These are phyloP conservation scores for Odontophorus gujanensis DNA, from an alignment of 2,113 vertebrate genomes.

Conservation along the genomic window DNA sequence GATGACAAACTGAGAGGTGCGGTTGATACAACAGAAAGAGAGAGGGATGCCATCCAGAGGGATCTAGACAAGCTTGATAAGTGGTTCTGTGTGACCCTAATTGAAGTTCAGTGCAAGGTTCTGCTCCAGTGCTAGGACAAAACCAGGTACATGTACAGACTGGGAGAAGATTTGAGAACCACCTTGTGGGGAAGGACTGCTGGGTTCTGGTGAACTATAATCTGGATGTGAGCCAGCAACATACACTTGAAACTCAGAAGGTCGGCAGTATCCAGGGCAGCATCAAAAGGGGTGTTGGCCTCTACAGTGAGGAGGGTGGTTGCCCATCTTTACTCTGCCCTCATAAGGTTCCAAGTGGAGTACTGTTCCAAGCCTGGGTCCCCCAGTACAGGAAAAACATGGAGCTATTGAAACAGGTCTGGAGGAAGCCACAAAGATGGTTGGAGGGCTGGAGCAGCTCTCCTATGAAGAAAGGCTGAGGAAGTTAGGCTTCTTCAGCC, in stretches of 20 bases:
- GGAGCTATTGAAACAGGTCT: not conserved
- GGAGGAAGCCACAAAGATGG: not conserved
- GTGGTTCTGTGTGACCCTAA: not conserved
- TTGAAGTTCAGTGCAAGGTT: not conserved
- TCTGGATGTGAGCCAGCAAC: too few relatives aligned
- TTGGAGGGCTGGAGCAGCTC: not conserved
- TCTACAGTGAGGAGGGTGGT: not conserved
- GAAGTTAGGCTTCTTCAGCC: not conserved
- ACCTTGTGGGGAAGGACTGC: too few relatives aligned
- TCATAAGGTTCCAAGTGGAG: not conserved
- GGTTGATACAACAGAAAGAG: not conserved
- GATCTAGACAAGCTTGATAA: not conserved
- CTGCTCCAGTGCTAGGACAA: too few relatives aligned
- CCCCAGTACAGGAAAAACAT: not conserved
- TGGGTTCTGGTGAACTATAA: too few relatives aligned
- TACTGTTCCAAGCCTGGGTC: not conserved
- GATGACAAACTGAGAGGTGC: not conserved
- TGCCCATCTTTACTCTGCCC: not conserved
- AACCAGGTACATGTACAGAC: too few relatives aligned
- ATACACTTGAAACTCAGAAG: too few relatives aligned
- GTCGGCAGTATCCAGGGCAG: too few relatives aligned
- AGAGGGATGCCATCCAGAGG: not conserved
- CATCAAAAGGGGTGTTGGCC: too few relatives aligned
- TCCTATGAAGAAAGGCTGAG: too few relatives aligned
- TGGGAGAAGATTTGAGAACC: too few relatives aligned